phyloP scores from a whole-genome alignment of 2,888 invertebrate genomes.

The Spodoptera picta region DNA sequence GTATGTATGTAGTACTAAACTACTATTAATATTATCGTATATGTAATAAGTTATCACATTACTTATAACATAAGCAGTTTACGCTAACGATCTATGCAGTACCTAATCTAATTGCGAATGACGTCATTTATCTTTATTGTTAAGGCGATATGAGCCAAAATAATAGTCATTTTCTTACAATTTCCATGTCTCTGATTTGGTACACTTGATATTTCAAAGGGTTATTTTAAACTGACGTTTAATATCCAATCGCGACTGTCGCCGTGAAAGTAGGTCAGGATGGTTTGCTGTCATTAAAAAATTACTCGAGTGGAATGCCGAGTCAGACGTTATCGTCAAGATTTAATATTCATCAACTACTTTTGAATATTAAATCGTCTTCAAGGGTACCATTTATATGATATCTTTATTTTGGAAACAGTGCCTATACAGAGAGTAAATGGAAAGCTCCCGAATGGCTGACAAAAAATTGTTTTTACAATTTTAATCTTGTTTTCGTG shows the following conservation, averaged over 20 bases:
- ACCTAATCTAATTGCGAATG: conserved; percentile 6
- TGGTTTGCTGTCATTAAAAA: conserved; percentile 22
- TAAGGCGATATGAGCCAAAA: neutral
- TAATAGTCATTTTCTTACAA: neutral
- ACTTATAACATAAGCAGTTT: conserved; percentile 23
- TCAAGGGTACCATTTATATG: neutral
- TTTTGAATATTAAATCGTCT: conserved; percentile 5
- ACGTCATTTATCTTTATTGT: conserved; percentile 22
- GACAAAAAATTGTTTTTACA: too few species aligned
- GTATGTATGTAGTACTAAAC: conserved; percentile 8
- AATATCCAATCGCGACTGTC: conserved; percentile 20
- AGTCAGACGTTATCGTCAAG: conserved; percentile 6
- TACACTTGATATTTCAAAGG: conserved; percentile 15
- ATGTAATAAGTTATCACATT: conserved; percentile 31
- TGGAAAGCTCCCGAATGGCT: too few species aligned
- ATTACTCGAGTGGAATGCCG: conserved; percentile 10
- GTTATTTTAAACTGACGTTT: conserved; percentile 27
- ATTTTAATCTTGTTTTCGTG: too few species aligned
- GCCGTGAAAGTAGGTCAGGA: conserved; percentile 32
- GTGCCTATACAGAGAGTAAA: too few species aligned
- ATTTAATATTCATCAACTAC: neutral
- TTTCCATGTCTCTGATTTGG: conserved; percentile 7
- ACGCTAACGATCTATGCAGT: conserved; percentile 14
- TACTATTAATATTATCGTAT: conserved; percentile 8
- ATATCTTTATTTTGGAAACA: too few species aligned